Conservation (phyloP, 2,888 invertebrate species). For the Smittia aterrima region DNA sequence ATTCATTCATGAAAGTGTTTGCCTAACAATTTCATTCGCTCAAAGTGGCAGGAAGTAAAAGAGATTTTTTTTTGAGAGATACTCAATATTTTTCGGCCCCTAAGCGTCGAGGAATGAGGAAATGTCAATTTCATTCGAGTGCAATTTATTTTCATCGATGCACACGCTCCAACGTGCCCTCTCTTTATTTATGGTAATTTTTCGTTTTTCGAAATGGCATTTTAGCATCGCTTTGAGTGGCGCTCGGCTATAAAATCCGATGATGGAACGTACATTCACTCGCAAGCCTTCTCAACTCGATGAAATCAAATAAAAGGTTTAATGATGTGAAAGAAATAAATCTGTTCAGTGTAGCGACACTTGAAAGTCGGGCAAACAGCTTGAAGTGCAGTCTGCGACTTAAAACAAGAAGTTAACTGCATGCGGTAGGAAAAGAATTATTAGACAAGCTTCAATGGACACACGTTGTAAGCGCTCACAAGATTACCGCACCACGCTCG, state of each 20-base stretch:
- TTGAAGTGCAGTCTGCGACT: background rate
- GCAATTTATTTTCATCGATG: slow-evolving; percentile 2
- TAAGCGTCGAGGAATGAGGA: slow-evolving; percentile 9
- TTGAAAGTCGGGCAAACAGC: background rate
- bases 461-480: background rate
- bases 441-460: too few species aligned
- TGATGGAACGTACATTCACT: background rate
- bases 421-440: too few species aligned
- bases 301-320: background rate
- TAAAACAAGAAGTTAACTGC: too few species aligned
- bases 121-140: slow-evolving; percentile 14
- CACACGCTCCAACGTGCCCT: background rate
- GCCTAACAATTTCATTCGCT: background rate
- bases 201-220: background rate
- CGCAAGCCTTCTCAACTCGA: background rate
- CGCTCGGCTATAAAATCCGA: background rate
- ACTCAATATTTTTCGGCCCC: background rate
- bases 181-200: background rate
- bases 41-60: slow-evolving; percentile 1
- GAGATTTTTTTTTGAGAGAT: background rate
- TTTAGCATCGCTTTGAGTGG: background rate
- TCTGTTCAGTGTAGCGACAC: background rate
- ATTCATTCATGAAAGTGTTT: too few species aligned
- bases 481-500: background rate
- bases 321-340: slow-evolving; percentile 3